Percentiles rank a stretch among this genome's conserved stretches.
These are phyloP conservation scores for Artemisiospiza belli DNA, from an alignment of 2,113 vertebrate genomes.

Conservation along the genomic window DNA sequence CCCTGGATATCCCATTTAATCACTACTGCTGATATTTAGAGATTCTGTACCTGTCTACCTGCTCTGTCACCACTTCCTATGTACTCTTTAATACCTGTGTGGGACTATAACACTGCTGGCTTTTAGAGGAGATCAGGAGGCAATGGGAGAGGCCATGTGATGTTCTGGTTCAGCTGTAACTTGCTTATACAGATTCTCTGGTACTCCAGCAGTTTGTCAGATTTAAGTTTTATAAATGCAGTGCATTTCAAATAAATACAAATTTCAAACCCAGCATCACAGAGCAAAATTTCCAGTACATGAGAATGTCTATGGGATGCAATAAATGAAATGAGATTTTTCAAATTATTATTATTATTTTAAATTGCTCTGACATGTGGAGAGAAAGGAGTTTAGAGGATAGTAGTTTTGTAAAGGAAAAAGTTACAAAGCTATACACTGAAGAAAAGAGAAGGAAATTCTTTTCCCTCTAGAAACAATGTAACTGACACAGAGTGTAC, in stretches of 20 bases:
- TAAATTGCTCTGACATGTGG: background rate
- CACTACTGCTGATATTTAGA: background rate
- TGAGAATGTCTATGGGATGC: background rate
- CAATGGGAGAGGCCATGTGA: background rate
- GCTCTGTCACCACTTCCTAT: background rate
- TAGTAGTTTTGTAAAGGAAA: background rate
- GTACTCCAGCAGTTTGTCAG: background rate
- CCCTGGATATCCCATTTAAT: background rate
- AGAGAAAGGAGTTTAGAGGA: background rate
- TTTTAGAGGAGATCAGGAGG: background rate
- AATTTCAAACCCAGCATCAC: background rate
- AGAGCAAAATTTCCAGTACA: background rate
- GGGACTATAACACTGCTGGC: background rate
- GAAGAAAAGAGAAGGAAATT: background rate
- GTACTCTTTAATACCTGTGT: background rate
- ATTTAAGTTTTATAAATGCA: background rate
- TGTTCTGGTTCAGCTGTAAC: background rate
- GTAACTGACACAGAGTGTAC: background rate
- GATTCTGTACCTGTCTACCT: background rate
- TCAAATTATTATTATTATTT: background rate
- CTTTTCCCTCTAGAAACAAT: background rate
- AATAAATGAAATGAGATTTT: background rate
- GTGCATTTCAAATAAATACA: background rate
- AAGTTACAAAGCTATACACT: background rate
- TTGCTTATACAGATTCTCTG: background rate